Evolutionary conservation across 2,888 invertebrate genomes (phyloP), one percentile per base, ranked within the genome.

Genomic region (Hedya salicella): DNA sequence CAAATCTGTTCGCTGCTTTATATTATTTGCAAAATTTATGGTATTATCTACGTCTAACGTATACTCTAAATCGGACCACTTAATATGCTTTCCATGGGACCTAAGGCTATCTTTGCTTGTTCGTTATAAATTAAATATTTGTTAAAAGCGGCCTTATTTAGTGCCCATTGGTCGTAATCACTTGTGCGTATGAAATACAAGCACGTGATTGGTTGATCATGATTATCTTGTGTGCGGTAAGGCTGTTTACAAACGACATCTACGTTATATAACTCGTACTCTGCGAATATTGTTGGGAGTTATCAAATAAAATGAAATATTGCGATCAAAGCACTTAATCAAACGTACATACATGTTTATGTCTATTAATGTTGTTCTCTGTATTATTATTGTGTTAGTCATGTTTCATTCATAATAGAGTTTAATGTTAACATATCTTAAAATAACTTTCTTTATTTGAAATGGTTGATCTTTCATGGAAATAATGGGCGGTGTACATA

Each of bases 391-490:
- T 63, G 32, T 61, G 61, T 68, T 61, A 64, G 50, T 59, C 53
- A 63, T 54, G 61, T 62, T 70, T 60, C 62, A 52, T 60, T 61
- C 62, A 61, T 39, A 70, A 42, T 73, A 76, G 74, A 71, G 54
- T 74, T 73, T 73, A 77, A 74, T 70, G 65, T 77, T 78, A 73
- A 81, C 82, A 83, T 83, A 82, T 82, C 82, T 79, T 73, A 76
- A 71, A 71, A 70, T 75, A 68, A 68, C 52, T 62, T 69, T 60
- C 56, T 67, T 68, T 71, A 54, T 21, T 48, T 40, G 40, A 62
- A 68, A 64, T 54, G 61, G 52, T 49, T 25, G 70, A 71, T 71
- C 70, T 71, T 69, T 68, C 62, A 60, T 65, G 57, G 57, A 65
- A 17, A 66, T 62, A 63, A 65, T 49, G 70, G 70, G 56, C 61